Evolutionary conservation across 2,113 vertebrate genomes (phyloP).

Genomic region (Turnix velox): DNA sequence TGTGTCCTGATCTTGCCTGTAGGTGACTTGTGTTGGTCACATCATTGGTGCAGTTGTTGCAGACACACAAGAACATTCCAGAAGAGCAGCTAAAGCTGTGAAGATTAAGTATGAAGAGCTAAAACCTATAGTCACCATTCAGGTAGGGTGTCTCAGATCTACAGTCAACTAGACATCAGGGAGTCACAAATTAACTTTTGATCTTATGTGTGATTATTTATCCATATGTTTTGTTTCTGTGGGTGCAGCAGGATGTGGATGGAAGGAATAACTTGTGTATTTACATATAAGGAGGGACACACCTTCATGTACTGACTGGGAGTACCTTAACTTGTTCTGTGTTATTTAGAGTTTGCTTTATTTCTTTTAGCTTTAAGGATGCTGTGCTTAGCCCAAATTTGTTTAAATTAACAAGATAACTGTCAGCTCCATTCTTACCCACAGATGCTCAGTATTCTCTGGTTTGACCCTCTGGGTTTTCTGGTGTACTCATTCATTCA

Average conservation of each 20-base stretch:
- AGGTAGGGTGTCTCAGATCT: constrained; percentile 73
- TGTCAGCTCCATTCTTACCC: neutral
- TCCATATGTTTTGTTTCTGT: accelerated
- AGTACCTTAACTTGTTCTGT: neutral
- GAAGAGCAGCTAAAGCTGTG: constrained; percentile 84
- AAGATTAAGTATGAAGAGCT: constrained; percentile 89
- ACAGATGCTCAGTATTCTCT: neutral
- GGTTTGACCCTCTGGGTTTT: neutral
- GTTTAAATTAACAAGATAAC: neutral
- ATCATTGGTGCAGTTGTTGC: constrained; percentile 89
- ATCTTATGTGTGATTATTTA: neutral
- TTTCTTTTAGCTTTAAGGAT: too few relatives aligned
- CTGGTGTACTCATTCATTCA: neutral
- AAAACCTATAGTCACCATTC: constrained; percentile 85
- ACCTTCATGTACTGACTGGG: neutral
- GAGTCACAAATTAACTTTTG: neutral
- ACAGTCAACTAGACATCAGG: too few relatives aligned
- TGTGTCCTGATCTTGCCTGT: neutral
- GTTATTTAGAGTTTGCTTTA: neutral
- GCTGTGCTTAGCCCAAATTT: neutral
- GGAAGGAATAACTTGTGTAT: neutral
- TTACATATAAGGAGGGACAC: neutral
- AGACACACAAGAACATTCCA: constrained; percentile 87
- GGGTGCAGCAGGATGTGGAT: neutral
- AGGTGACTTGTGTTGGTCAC: constrained; percentile 96